Evolutionary conservation across 2,797 vertebrate genomes (phyloP), one percentile per base, ranked within the genome.

Genomic region (Scolopax bukidnonensis): DNA sequence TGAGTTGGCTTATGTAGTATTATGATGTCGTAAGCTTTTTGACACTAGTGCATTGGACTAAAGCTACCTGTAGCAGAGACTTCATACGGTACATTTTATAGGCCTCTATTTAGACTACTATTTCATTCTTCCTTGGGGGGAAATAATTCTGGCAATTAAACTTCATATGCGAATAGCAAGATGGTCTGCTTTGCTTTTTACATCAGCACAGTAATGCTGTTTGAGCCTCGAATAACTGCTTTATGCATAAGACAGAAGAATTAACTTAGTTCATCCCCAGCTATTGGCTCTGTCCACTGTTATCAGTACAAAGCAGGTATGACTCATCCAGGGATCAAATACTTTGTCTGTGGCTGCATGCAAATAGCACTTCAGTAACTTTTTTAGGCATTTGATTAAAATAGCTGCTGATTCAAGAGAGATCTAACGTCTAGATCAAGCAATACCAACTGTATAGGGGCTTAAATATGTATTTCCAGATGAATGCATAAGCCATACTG

Each of bases 1-100:
- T 99, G 97, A 98, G 98, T 98, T 97, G 90, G 70, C 69, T 83
- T 93, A 96, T 70, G 76, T 88, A 96, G 85, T 96, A 91, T 82
- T 92, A 90, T 64, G 80, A 36, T 96, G 65, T 96, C 67, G 16
- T 95, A 95, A 93, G 32, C 36, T 89, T 96, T 94, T 93, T 92
- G 61, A 43, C 54, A 7, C 64, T 64, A 70, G 63, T 71, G 16
- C 84, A 27, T 84, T 77, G 74, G 92, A 77, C 48, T 89, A 86
- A 95, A 91, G 28, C 32, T 64, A 12, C 16, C 13, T 84, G 0
- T 53, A 75, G 73, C 41, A 75, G 54, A 88, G 47, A 19, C 45
- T 80, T 65, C 90, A 23, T 40, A 40, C 60, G 67, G 24, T 87
- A 33, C 11, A 6, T 75, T 87, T 79, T 75, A 23, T 65, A 90